phyloP scores from a whole-genome alignment of 2,888 invertebrate species.

The Diabrotica balteata region DNA sequence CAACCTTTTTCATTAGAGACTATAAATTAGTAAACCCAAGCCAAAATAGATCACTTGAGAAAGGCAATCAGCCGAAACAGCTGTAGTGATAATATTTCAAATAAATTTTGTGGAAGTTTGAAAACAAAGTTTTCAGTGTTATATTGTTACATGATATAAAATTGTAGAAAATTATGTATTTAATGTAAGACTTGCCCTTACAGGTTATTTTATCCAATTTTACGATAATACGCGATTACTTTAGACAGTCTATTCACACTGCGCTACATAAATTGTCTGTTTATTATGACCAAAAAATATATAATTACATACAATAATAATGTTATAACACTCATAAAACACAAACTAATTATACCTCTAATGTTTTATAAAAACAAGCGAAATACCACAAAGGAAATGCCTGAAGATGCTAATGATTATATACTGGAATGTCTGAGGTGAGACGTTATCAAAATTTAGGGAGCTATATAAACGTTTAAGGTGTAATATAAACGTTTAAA shows the following conservation, averaged over 20 bases:
- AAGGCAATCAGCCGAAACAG: no score
- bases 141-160: no score
- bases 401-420: slow-evolving; percentile 44
- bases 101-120: no score
- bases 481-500: slow-evolving; percentile 35
- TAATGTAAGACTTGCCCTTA: no score
- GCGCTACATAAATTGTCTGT: background rate
- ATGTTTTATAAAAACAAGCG: background rate
- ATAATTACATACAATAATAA: background rate
- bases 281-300: background rate
- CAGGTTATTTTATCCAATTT: no score
- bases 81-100: no score
- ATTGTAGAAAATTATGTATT: no score
- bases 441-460: slow-evolving; percentile 45
- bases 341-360: background rate
- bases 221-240: no score
- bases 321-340: background rate
- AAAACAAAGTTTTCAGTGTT: no score
- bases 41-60: no score
- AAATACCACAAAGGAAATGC: slow-evolving; percentile 20
- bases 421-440: slow-evolving; percentile 45
- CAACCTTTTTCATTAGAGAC: no score
- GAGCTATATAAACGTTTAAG: slow-evolving; percentile 42
- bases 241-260: background rate
- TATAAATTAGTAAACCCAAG: no score